These are phyloP conservation scores for Oligia latruncula DNA, from an alignment of 2,888 invertebrate genomes.

Conservation along the genomic window DNA sequence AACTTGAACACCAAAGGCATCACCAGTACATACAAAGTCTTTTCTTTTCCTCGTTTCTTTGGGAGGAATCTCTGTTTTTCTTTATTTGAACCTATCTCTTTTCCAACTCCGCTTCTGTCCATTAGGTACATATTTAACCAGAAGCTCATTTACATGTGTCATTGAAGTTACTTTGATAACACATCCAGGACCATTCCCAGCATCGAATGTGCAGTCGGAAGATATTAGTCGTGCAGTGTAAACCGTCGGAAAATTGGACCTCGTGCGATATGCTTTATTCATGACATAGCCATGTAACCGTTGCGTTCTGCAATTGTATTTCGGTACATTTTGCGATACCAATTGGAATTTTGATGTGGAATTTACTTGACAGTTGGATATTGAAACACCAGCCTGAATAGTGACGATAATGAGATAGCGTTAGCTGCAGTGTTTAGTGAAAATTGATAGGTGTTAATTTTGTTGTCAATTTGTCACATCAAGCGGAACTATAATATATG, in stretches of 20 bases:
- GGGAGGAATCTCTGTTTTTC: not conserved
- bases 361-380: constrained; percentile 78
- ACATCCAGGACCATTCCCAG: constrained; percentile 32
- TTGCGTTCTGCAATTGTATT: constrained; percentile 78
- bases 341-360: constrained; percentile 77
- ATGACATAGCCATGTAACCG: constrained; percentile 76
- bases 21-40: not conserved
- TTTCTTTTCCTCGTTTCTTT: not conserved
- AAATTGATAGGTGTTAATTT: not conserved
- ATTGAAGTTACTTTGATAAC: constrained; percentile 23
- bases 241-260: constrained; percentile 84
- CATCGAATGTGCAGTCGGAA: constrained; percentile 62
- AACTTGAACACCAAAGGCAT: not conserved
- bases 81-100: too few species aligned
- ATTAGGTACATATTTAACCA: not conserved
- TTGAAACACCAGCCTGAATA: constrained; percentile 66
- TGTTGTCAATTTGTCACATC: not conserved
- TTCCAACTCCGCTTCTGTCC: too few species aligned
- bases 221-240: constrained; percentile 76
- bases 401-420: constrained; percentile 37
- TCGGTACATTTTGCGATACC: constrained; percentile 74
- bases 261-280: constrained; percentile 83
- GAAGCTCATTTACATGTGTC: not conserved
- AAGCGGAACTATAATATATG: not conserved
- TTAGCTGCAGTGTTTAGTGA: not conserved